Conservation (phyloP, 2,797 vertebrate genomes). For the Natrix natrix region DNA sequence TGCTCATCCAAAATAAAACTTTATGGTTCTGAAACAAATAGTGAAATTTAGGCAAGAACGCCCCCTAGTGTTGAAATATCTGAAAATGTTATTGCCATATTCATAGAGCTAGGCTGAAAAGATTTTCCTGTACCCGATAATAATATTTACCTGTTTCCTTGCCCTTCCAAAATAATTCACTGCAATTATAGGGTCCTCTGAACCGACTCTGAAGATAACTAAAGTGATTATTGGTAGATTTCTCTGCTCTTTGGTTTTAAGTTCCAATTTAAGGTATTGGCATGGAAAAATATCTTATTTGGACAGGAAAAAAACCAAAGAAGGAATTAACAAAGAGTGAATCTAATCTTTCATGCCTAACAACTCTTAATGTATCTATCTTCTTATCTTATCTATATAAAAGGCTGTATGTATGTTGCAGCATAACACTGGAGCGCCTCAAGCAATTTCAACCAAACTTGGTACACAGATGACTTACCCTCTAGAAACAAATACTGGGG, state of each 20-base stretch:
- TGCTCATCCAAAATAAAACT: conserved; percentile 21
- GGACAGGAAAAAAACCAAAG: background rate
- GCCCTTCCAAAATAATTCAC: background rate
- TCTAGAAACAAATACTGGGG: too few species aligned
- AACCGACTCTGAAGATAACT: background rate
- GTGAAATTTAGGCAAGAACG: conserved; percentile 33
- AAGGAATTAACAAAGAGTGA: background rate
- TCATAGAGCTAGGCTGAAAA: background rate
- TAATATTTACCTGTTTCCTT: background rate
- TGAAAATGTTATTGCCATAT: background rate
- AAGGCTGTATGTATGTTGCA: too few species aligned
- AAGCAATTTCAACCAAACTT: too few species aligned
- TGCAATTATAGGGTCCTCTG: background rate
- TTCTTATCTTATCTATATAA: too few species aligned
- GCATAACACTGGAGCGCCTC: too few species aligned
- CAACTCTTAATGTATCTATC: too few species aligned
- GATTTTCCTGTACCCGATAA: background rate
- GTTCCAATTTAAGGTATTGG: background rate
- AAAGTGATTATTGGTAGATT: background rate
- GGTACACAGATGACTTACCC: too few species aligned
- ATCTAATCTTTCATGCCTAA: background rate
- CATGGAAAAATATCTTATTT: background rate
- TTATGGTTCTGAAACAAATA: conserved; percentile 31
- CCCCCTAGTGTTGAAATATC: conserved; percentile 28
- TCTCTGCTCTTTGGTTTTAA: background rate